Conservation (phyloP, 2,113 vertebrate species). For the Melanotaenia duboulayi region DNA sequence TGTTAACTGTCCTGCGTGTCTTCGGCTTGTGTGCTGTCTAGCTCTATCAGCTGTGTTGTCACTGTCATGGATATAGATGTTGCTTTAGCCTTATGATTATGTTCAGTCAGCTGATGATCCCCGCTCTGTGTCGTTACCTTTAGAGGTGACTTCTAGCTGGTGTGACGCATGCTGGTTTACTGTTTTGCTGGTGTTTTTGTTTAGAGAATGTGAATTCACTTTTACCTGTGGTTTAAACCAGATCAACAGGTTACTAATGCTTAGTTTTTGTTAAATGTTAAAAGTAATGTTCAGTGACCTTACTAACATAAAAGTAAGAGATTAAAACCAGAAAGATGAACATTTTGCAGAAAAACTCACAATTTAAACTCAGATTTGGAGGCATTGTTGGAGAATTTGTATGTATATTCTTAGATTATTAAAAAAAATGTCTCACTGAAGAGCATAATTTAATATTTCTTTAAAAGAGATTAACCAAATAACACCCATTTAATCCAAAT, state of each 20-base stretch:
- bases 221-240: conserved; percentile 23
- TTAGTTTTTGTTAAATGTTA: conserved; percentile 6
- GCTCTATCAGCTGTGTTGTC: conserved; percentile 36
- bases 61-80: conserved; percentile 51
- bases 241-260: conserved; percentile 9
- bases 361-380: conserved; percentile 7
- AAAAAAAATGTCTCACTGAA: conserved; percentile 16
- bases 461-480: conserved; percentile 10
- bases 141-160: conserved; percentile 47
- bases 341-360: conserved; percentile 2
- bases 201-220: conserved; percentile 51
- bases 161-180: conserved; percentile 58
- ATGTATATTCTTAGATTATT: conserved; percentile 7
- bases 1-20: conserved; percentile 47
- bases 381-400: background rate
- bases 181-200: conserved; percentile 51
- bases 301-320: conserved; percentile 2
- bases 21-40: conserved; percentile 47
- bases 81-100: conserved; percentile 48
- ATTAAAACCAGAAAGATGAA: conserved; percentile 16
- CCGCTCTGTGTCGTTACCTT: conserved; percentile 38
- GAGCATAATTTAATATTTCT: conserved; percentile 10
- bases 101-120: conserved; percentile 22
- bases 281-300: conserved; percentile 30
- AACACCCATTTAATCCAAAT: conserved; percentile 13